Conservation (phyloP, 2,113 vertebrate genomes). For the Perognathus longimembris region DNA sequence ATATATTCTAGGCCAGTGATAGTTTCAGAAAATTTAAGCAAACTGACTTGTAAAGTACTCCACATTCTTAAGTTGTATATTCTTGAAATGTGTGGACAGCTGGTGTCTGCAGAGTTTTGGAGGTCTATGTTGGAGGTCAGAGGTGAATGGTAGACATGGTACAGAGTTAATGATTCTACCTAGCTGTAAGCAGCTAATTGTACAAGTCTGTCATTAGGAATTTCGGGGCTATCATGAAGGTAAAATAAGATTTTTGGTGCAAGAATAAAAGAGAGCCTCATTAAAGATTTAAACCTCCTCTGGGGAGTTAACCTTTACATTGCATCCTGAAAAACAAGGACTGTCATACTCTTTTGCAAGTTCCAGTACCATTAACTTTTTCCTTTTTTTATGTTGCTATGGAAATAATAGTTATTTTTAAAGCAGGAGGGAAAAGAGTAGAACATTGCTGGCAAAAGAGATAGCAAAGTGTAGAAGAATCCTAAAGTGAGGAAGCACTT, state of each 20-base stretch:
- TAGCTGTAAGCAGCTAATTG: background rate
- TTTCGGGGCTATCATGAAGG: background rate
- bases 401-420: slow-evolving; percentile 31
- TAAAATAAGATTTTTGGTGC: background rate
- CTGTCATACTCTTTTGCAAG: background rate
- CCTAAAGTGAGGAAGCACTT: background rate
- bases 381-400: background rate
- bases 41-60: slow-evolving; percentile 6
- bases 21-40: slow-evolving; percentile 9
- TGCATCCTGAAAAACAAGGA: background rate
- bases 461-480: background rate
- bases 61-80: slow-evolving; percentile 35
- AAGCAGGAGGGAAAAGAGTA: background rate
- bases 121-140: background rate
- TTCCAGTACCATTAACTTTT: slow-evolving; percentile 19
- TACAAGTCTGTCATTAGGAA: background rate
- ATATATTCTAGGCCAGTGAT: background rate
- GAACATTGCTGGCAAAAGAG: background rate
- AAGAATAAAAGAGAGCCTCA: background rate
- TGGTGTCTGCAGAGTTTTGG: background rate
- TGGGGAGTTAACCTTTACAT: background rate
- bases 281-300: background rate
- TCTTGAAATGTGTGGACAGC: background rate
- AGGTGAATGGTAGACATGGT: background rate
- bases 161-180: background rate